phyloP scores from a whole-genome alignment of 2,888 invertebrate species.

The Lymantria monacha region DNA sequence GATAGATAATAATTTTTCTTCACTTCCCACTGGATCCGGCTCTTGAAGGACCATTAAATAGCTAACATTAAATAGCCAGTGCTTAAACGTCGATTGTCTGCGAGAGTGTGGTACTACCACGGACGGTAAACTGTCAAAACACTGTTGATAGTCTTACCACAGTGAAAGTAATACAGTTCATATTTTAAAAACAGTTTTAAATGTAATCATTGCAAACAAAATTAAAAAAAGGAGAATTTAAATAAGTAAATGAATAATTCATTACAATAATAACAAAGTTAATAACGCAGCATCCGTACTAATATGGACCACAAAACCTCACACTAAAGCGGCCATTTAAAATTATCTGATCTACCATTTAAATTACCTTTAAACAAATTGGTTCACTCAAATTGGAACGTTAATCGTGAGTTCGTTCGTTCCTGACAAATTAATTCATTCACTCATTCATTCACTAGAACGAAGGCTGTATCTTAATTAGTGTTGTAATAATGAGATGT shows the following conservation, averaged over 20 bases:
- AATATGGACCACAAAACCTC: conserved; percentile 3
- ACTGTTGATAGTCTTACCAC: too few relatives aligned
- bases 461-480: conserved; percentile 32
- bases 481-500: conserved; percentile 20
- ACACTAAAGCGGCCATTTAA: conserved; percentile 22
- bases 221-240: too few relatives aligned
- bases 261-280: neutral
- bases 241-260: neutral
- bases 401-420: conserved; percentile 34
- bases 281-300: conserved; percentile 1
- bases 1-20: too few relatives aligned
- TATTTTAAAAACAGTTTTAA: too few relatives aligned
- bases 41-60: too few relatives aligned
- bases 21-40: too few relatives aligned
- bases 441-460: conserved; percentile 30
- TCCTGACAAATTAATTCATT: conserved; percentile 40
- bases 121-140: too few relatives aligned
- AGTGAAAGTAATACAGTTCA: too few relatives aligned
- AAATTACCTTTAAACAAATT: conserved; percentile 38
- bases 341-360: conserved; percentile 34
- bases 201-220: too few relatives aligned
- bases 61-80: too few relatives aligned
- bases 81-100: too few relatives aligned
- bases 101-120: too few relatives aligned
- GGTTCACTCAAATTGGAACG: conserved; percentile 38